phyloP scores from a whole-genome alignment of 2,113 vertebrate genomes.

The Pica pica region DNA sequence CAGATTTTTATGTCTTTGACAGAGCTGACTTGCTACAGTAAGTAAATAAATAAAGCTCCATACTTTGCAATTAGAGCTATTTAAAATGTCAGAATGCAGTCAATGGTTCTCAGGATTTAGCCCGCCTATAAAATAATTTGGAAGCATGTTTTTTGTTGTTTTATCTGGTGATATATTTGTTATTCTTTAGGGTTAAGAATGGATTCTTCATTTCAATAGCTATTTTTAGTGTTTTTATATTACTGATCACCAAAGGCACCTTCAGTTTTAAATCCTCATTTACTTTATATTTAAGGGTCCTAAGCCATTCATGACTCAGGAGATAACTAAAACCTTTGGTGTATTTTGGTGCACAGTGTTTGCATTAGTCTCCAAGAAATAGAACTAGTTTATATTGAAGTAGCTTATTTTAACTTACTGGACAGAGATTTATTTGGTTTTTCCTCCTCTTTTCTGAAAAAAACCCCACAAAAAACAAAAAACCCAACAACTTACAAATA shows the following conservation, averaged over 20 bases:
- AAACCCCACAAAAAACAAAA: not conserved
- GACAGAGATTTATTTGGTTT: not conserved
- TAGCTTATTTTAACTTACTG: not conserved
- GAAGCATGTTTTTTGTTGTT: not conserved
- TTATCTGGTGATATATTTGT: not conserved
- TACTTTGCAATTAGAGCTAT: not conserved
- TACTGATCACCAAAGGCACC: not conserved
- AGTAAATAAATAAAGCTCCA: not conserved
- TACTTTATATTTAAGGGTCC: not conserved
- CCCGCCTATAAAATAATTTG: not conserved
- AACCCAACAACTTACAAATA: not conserved
- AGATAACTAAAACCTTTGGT: not conserved
- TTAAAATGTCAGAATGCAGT: not conserved
- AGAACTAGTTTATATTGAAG: not conserved
- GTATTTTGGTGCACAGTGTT: not conserved
- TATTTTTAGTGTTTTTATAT: not conserved
- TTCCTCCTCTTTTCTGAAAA: not conserved
- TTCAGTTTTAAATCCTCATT: not conserved
- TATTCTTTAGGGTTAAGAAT: not conserved
- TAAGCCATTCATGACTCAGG: not conserved
- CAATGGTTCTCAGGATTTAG: not conserved
- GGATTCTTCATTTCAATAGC: not conserved
- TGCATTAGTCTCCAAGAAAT: not conserved
- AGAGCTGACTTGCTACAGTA: not conserved
- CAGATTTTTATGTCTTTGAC: not conserved